These are phyloP conservation scores for Diarsia rubi DNA, from an alignment of 2,888 invertebrate species.

Conservation along the genomic window DNA sequence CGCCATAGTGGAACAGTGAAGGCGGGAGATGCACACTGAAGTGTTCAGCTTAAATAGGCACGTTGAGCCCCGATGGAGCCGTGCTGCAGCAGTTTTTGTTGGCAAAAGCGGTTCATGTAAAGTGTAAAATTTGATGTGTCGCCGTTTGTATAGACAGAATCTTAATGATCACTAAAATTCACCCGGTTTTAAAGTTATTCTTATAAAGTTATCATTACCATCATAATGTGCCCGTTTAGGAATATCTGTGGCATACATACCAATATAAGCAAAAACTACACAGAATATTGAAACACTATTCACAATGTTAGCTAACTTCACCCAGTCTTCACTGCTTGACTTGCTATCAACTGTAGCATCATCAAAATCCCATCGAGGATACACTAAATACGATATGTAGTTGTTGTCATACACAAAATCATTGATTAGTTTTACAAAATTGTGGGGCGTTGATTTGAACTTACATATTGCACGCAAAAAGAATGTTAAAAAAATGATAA, in stretches of 20 bases:
- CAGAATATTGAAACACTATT: conserved; percentile 66
- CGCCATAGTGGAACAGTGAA: no score
- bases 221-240: conserved; percentile 58
- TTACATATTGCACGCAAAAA: conserved; percentile 64
- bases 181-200: background rate
- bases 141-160: background rate
- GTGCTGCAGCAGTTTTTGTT: no score
- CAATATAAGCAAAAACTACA: conserved; percentile 64
- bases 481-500: conserved; percentile 66
- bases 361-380: conserved; percentile 65
- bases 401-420: conserved; percentile 63
- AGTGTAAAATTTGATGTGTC: no score
- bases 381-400: conserved; percentile 61
- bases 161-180: background rate
- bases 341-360: conserved; percentile 35
- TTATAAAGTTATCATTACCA: background rate
- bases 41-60: no score
- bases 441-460: conserved; percentile 53
- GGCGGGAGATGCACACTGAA: no score
- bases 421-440: conserved; percentile 65
- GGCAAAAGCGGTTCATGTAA: no score
- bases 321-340: conserved; percentile 62
- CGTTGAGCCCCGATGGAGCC: no score
- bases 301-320: conserved; percentile 68
- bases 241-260: conserved; percentile 65